A percentile compares a stretch with the other conserved stretches of the same genome.
Conservation (phyloP, 1,140 invertebrate genomes). For the Neodiprion lecontei region DNA sequence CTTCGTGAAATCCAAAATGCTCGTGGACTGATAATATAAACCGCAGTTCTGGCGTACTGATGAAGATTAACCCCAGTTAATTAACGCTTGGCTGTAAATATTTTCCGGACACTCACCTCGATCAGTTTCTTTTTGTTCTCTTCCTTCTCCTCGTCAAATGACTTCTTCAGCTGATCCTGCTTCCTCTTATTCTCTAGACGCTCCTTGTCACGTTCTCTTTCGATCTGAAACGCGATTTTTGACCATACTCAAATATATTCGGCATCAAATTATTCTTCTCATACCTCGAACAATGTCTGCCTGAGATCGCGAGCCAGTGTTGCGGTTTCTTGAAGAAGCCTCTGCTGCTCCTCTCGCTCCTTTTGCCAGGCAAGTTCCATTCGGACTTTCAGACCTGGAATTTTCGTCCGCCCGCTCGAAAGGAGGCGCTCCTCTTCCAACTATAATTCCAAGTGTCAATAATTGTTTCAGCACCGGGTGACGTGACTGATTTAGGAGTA, state of each 20-base stretch:
- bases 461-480: too few relatives aligned
- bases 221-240: constrained; percentile 65
- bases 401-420: constrained; percentile 80
- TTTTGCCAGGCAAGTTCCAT: constrained; percentile 96
- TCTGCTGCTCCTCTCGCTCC: constrained; percentile 90
- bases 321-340: constrained; percentile 88
- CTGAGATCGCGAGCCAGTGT: constrained; percentile 87
- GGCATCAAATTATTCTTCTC: neutral
- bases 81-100: neutral
- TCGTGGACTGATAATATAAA: too few relatives aligned
- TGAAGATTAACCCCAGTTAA: too few relatives aligned
- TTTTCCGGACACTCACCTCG: constrained; percentile 56
- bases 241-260: neutral
- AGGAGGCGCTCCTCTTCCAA: constrained; percentile 84
- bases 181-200: constrained; percentile 84
- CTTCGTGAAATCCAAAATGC: too few relatives aligned
- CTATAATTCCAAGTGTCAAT: constrained; percentile 50
- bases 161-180: constrained; percentile 82
- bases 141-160: constrained; percentile 87
- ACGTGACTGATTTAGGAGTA: neutral
- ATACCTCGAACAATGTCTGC: constrained; percentile 85
- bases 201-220: constrained; percentile 88
- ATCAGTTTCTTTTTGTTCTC: constrained; percentile 85
- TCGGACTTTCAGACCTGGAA: constrained; percentile 84
- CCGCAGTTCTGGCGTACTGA: too few relatives aligned